Base-by-base conservation (phyloP, 2,113 vertebrate genomes). In the Thamnaconus septentrionalis region DNA sequence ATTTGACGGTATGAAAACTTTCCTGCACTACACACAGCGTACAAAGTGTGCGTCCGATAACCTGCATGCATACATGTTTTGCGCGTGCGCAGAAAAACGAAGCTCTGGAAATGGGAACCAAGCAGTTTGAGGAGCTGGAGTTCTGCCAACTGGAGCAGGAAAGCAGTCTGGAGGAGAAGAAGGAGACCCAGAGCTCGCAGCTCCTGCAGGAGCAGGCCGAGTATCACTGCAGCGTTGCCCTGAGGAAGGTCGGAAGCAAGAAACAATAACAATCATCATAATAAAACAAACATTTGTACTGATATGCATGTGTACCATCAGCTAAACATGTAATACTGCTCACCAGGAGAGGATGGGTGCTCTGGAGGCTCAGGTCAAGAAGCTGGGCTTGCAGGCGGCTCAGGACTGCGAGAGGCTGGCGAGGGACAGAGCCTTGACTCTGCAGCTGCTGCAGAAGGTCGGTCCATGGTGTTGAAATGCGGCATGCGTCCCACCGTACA, bases 131-230 rank as follows among this genome's bases (percentile, higher is more conserved):
- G 71, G 97, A 99, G 89, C 82, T 98, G 90, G 97, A 99, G 87
- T 99, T 99, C 88, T 96, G 97, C 84, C 97, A 98, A 88, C 92
- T 98, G 87, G 97, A 99, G 84, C 89, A 90, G 41, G 96, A 99
- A 87, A 98, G 96, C 85, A 90, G 91, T 40, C 82, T 93, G 0
- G 97, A 99, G 77, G 97, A 98, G 88, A 94, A 94, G 85, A 91
- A 91, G 0, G 97, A 98, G 84, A 84, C 79, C 0, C 88, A 89
- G 0, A 88, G 90, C 76, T 93, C 92, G 56, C 93, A 95, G 84
- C 93, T 99, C 44, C 90, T 96, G 45, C 93, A 93, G 43, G 93
- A 93, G 84, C 78, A 86, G 69, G 94, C 94, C 0, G 94, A 96
- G 80, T 92, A 93, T 78, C 92, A 94, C 39, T 90, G 88, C 39